Evolutionary conservation across 2,797 vertebrate species (phyloP), one percentile per base, ranked within the genome.

Genomic region (Lates japonicus): DNA sequence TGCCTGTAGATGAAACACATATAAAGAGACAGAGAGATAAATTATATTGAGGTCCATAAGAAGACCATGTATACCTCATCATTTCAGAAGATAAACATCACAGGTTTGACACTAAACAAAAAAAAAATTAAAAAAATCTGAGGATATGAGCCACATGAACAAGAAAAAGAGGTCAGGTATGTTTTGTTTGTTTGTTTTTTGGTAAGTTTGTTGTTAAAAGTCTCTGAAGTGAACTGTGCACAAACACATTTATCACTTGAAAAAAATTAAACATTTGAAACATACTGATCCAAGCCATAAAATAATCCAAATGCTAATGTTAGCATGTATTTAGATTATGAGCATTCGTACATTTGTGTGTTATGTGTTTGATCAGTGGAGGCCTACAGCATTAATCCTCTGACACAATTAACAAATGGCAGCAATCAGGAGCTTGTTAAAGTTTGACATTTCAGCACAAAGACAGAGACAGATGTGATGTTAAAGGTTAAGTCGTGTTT

Each of bases 1-100:
- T 1, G 0, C 0, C 37, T 46, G 61, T 25, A 41, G 49, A 74
- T 16, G 67, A 73, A 60, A 58, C 70, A 78, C 76, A 83, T 88
- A 0, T 1, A 13, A 58, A 46, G 33, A 78, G 35, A 83, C 42
- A 37, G 5, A 52, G 44, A 0, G 25, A 63, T 5, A 2, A 22
- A 4, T 25, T 3, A 52, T 48, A 3, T 14, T 8, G 10, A 55
- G 2, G 5, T 8, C 57, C 1, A 55, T 37, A 7, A 60, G 0
- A 9, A 1, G 1, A 5, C 5, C 0, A 0, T 5, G 22, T 8
- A 33, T 7, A 4, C 2, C n/a, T 11, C 61, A 35, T 5, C 3
- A 68, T 14, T 33, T 7, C 46, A 48, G 46, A 60, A 17, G 42
- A 0, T 19, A n/a, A 13, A 52, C 29, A 10, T 16, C 8, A 0